Conservation (phyloP, 2,888 invertebrate species). For the Cryptophagus acutangulus region DNA sequence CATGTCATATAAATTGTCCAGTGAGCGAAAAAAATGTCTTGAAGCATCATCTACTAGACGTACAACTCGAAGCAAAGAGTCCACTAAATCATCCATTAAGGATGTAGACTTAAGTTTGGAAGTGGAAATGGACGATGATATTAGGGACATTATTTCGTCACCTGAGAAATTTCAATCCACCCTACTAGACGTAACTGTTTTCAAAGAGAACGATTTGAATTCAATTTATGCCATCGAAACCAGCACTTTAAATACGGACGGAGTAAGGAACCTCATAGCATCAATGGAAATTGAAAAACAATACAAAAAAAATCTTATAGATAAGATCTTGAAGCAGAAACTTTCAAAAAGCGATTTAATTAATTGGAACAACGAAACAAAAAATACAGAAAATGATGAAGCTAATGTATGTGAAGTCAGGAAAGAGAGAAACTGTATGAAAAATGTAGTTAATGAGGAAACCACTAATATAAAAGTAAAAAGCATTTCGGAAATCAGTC, state of each 20-base stretch:
- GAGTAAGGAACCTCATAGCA: conserved; percentile 33
- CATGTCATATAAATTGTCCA: conserved; percentile 6
- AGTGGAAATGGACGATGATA: conserved; percentile 41
- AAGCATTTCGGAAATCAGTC: neutral
- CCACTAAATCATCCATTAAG: conserved; percentile 15
- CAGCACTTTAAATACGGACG: conserved; percentile 28
- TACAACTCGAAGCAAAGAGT: neutral
- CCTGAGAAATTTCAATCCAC: conserved; percentile 35
- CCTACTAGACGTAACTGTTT: conserved; percentile 42
- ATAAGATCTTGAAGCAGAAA: conserved; percentile 24
- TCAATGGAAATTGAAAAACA: conserved; percentile 32
- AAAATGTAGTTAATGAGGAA: neutral
- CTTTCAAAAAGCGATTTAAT: conserved; percentile 1
- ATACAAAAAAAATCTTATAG: conserved; percentile 29
- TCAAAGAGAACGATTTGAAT: conserved; percentile 36
- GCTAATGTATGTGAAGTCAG: neutral
- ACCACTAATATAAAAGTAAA: neutral
- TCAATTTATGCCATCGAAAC: conserved; percentile 26
- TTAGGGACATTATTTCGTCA: conserved; percentile 35
- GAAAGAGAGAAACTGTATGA: neutral
- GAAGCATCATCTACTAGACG: no score
- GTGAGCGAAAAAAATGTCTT: neutral
- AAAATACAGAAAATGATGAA: neutral
- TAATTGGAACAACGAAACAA: neutral
- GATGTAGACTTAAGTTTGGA: conserved; percentile 39